Evolutionary conservation across 2,113 vertebrate genomes (phyloP).

Genomic region (Pica pica): DNA sequence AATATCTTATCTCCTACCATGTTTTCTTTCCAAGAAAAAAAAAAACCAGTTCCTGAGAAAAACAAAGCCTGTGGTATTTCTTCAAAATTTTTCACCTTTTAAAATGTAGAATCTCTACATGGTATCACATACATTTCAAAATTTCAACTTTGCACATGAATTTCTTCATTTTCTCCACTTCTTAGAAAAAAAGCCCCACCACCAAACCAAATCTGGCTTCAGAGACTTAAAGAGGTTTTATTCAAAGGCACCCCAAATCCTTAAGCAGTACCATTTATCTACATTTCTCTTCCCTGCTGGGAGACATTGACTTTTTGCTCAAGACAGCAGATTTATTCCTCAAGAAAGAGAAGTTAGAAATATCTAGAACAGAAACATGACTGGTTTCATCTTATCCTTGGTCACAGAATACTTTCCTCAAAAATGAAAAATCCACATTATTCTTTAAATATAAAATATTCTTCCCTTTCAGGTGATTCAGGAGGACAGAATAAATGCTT

Average conservation of each 20-base stretch:
- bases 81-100: neutral
- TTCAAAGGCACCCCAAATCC: neutral
- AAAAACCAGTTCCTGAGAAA: neutral
- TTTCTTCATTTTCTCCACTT: neutral
- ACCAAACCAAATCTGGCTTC: neutral
- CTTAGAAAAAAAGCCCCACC: neutral
- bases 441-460: neutral
- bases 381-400: neutral
- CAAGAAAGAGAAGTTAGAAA: neutral
- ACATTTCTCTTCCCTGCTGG: neutral
- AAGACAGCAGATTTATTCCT: neutral
- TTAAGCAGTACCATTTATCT: neutral
- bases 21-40: neutral
- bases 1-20: neutral
- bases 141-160: neutral
- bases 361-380: neutral
- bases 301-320: constrained; percentile 3
- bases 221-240: neutral
- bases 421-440: neutral
- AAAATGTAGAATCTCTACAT: neutral
- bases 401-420: neutral
- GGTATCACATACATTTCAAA: neutral
- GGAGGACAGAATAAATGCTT: neutral
- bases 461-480: neutral
- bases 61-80: neutral